Evolutionary conservation across 2,113 vertebrate species (phyloP), one percentile per base, ranked within the genome.

Genomic region (Elanoides forficatus): DNA sequence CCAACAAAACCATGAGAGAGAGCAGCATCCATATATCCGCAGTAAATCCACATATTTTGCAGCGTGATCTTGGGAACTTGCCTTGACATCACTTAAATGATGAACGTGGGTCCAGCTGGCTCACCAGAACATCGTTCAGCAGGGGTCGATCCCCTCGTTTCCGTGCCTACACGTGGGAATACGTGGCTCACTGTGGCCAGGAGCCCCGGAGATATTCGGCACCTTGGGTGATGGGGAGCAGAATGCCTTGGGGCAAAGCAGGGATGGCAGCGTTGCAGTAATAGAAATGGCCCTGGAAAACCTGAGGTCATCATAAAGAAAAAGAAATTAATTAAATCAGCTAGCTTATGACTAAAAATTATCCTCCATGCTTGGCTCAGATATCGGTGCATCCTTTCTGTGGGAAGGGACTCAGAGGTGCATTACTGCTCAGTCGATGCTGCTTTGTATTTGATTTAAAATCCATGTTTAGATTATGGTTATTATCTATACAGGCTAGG

Each of bases 21-120:
- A 47, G 29, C 42, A 72, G 66, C 4, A 1, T 19, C 65, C 8
- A 0, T 38, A 6, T 10, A 11, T 13, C 29, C 2, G 0, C 50
- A 11, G 21, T 26, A 65, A 65, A 72, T 30, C 58, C 50, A 40
- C 3, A 0, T 21, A 5, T 50, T 34, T 38, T 2, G 0, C 47
- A 34, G 40, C 7, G 34, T 1, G 3, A 40, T 26, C 19, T 21
- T 45, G 47, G 40, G 65, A 62, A 38, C 0, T 11, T 59, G 36
- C 45, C 45, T n/a, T 56, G 42, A 8, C 9, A 9, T n/a, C 3
- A 1, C 42, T 52, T 16, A 26, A 52, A 36, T 27, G 53, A 25
- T n/a, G 52, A 25, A 11, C 1, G 2, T 27, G 23, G 29, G 42
- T 18, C 42, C 27, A 7, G 23, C 21, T 4, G 17, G 45, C 38